phyloP scores from a whole-genome alignment of 2,888 invertebrate genomes.

The Hydraecia micacea region DNA sequence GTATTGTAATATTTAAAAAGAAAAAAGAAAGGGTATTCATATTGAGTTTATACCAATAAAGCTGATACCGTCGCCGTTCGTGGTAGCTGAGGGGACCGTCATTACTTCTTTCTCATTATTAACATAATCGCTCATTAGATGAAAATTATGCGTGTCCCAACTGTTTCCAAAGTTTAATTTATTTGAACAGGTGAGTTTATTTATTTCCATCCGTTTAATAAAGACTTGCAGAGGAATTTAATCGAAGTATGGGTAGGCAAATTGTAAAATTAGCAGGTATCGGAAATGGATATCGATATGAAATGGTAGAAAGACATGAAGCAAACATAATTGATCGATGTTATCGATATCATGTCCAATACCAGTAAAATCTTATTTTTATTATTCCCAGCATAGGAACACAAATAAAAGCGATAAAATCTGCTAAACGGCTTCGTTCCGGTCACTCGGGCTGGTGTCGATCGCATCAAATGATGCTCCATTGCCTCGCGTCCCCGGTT shows the following conservation, averaged over 20 bases:
- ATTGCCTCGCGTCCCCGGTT: conserved; percentile 50
- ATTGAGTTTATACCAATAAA: background rate
- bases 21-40: background rate
- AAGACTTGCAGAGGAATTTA: conserved; percentile 23
- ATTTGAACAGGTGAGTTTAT: conserved; percentile 29
- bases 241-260: background rate
- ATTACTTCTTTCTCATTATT: conserved; percentile 13
- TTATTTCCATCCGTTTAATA: conserved; percentile 26
- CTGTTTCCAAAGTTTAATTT: conserved; percentile 33
- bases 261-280: background rate
- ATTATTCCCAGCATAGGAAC: conserved; percentile 39
- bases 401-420: conserved; percentile 59
- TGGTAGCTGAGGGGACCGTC: background rate
- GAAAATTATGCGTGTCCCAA: conserved; percentile 1
- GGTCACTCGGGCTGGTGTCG: conserved; percentile 59
- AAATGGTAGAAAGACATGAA: conserved; percentile 12
- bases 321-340: conserved; percentile 29
- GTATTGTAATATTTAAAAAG: background rate
- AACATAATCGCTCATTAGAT: conserved; percentile 14
- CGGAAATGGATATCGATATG: conserved; percentile 10
- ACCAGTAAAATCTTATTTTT: conserved; percentile 49
- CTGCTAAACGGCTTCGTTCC: conserved; percentile 58
- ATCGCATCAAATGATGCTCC: conserved; percentile 59
- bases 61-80: too few species aligned
- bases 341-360: conserved; percentile 26